Base-by-base conservation (phyloP, 2,113 vertebrate species). In the Pterocles orientalis region DNA sequence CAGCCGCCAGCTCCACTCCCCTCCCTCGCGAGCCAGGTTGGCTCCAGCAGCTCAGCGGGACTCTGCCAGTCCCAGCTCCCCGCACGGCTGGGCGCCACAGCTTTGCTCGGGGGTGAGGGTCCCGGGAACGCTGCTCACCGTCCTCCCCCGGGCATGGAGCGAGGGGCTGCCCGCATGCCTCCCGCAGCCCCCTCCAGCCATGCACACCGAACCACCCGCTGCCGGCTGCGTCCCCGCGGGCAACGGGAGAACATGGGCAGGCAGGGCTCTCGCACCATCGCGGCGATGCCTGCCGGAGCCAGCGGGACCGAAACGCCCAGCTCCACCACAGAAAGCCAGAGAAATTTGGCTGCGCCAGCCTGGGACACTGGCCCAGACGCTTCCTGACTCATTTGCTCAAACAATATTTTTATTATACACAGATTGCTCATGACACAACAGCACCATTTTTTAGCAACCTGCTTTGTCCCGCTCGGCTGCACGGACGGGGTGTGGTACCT, bases 311-410 rank as follows among this genome's bases (percentile, higher is more conserved):
- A 88, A 91, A 92, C 90, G 70, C 75, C 36, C 71, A 1, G 68
- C 83, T 83, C 80, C 1, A 0, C 57, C 78, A 33, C 47, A 47
- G 19, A 50, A 60, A 75, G 80, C 56, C 92, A 95, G 90, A 90
- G 73, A 79, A 53, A 54, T 28, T 54, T 66, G 88, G 88, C 95
- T 83, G 82, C 7, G 4, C 92, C 90, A 90, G 64, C 34, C 94
- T 51, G 88, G 94, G 96, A 92, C 86, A 81, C 9, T 7, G 2
- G 92, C 96, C 96, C 95, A 95, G 96, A 88, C 76, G 0, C 95
- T 86, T 93, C 92, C 96, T 92, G 94, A 96, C 94, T 96, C 96
- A 93, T 79, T 86, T 76, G 73, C 92, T 95, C 92, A 76, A 92
- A 93, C 91, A 96, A 96, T 91, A 86, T 95, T 97, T 96, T 54